Evolutionary conservation across 2,888 invertebrate species (phyloP).

Genomic region (Pyrrhopygopsis socrates): DNA sequence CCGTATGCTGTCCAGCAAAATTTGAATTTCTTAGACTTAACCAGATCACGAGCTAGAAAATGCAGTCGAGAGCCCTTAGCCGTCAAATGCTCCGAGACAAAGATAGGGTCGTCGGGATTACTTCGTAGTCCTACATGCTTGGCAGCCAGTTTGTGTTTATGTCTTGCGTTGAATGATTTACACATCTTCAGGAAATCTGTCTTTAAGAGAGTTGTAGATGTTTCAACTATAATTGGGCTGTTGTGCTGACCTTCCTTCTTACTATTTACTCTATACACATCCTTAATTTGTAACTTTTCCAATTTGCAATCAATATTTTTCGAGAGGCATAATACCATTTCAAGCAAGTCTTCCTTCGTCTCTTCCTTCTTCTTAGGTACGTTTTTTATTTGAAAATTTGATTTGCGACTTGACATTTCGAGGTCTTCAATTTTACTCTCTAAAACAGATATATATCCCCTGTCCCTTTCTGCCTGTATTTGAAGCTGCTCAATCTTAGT

Average conservation of each 20-base stretch:
- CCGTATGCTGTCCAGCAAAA: not conserved
- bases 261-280: slow-evolving; percentile 4
- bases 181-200: not conserved
- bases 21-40: not conserved
- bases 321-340: slow-evolving; percentile 27
- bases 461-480: not conserved
- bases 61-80: not conserved
- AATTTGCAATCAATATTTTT: slow-evolving; percentile 22
- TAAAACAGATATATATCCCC: slow-evolving; percentile 2
- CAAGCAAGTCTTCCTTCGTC: slow-evolving; percentile 23
- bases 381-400: slow-evolving; percentile 45
- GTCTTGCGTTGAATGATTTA: not conserved
- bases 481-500: not conserved
- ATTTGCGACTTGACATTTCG: slow-evolving; percentile 21
- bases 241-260: not conserved
- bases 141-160: not conserved
- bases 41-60: not conserved
- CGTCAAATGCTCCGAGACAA: not conserved
- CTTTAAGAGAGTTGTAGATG: not conserved
- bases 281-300: not conserved
- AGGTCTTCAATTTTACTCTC: slow-evolving; percentile 42
- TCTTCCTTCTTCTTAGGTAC: slow-evolving; percentile 21
- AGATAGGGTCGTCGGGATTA: not conserved
- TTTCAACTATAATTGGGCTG: not conserved
- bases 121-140: not conserved